These are phyloP conservation scores for Dendropsophus ebraccatus DNA, from an alignment of 2,113 vertebrate species.

Conservation along the genomic window DNA sequence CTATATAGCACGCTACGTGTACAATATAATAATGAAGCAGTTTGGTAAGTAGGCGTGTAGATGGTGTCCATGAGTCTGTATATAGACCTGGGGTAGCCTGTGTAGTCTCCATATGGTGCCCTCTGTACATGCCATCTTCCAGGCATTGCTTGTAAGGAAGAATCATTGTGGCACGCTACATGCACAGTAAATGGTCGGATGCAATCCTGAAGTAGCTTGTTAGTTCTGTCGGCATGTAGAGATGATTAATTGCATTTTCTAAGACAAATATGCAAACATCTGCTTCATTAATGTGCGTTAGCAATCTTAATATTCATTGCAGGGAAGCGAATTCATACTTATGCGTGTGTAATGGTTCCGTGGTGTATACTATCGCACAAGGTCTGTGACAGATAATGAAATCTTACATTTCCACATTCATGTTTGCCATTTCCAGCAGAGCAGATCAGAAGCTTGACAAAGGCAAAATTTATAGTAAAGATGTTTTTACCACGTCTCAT, in stretches of 20 bases:
- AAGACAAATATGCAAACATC: constrained; percentile 11
- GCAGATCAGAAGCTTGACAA: neutral
- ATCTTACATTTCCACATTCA: neutral
- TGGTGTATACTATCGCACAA: neutral
- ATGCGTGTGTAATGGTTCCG: neutral
- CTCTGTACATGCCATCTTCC: too few species aligned
- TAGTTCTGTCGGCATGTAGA: neutral
- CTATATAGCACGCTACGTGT: too few species aligned
- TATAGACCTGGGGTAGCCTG: too few species aligned
- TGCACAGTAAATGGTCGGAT: neutral
- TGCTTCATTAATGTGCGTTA: constrained; percentile 13
- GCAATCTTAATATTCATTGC: neutral
- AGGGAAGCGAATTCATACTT: neutral
- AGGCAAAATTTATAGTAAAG: neutral
- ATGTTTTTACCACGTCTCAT: neutral
- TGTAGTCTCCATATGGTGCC: too few species aligned
- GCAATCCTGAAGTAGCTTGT: neutral
- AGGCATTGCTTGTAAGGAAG: too few species aligned
- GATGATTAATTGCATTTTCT: constrained; percentile 23
- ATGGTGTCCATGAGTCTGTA: too few species aligned
- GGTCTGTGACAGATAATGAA: neutral
- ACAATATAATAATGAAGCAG: too few species aligned
- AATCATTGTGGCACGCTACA: too few species aligned
- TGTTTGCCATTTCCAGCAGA: neutral
- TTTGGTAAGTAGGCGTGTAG: too few species aligned